Conservation (phyloP, 2,888 invertebrate species). For the Drosophila barbarae region DNA sequence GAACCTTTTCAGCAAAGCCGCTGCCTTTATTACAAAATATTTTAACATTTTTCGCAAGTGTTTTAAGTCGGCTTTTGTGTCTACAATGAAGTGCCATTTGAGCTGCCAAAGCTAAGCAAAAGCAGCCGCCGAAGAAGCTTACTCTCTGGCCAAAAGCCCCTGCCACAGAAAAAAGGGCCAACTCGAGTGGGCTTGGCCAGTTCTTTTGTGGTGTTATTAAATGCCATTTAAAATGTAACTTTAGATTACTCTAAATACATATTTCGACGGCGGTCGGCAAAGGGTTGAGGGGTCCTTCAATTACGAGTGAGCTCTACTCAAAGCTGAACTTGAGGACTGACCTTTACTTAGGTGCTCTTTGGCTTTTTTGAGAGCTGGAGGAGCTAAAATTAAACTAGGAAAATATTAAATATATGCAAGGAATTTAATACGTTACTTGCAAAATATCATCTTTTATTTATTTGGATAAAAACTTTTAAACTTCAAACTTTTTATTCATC, state of each 20-base stretch:
- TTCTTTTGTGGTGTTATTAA: conserved; percentile 70
- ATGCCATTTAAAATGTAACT: conserved; percentile 65
- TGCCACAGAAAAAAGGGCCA: neutral
- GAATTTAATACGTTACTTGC: neutral
- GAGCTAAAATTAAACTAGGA: too few species aligned
- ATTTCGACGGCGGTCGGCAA: conserved; percentile 4
- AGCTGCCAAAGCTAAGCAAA: conserved; percentile 44
- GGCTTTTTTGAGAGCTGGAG: neutral
- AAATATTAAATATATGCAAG: neutral
- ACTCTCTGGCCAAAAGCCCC: conserved; percentile 19
- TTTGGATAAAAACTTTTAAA: neutral
- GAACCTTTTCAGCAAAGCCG: conserved; percentile 57
- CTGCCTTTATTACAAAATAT: conserved; percentile 69
- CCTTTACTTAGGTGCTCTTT: neutral
- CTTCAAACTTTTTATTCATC: conserved; percentile 3
- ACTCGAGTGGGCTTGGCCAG: conserved; percentile 44
- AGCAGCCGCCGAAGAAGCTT: conserved; percentile 38
- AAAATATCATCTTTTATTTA: neutral
- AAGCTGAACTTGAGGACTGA: conserved; percentile 14
- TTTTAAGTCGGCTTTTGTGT: conserved; percentile 75
- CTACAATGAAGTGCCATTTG: conserved; percentile 69
- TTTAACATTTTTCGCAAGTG: conserved; percentile 74
- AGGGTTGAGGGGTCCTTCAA: conserved; percentile 29
- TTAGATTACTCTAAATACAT: conserved; percentile 59
- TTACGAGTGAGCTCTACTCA: conserved; percentile 17